Evolutionary conservation across 2,888 invertebrate genomes (phyloP).

Genomic region (Caenorhabditis sp.): DNA sequence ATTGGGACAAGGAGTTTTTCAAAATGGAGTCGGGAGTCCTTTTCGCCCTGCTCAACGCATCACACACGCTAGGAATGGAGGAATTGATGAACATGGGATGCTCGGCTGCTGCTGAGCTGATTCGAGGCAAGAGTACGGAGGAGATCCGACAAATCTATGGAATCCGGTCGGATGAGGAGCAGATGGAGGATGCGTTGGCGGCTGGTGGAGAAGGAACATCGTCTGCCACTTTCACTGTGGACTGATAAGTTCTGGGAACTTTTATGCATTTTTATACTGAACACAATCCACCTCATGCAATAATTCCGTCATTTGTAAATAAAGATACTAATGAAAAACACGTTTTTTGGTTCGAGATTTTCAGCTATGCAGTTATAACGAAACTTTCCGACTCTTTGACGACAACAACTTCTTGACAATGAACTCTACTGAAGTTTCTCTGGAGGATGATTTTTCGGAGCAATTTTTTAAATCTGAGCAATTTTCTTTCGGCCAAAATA

Average conservation of each 20-base stretch:
- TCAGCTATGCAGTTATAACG: too few species aligned
- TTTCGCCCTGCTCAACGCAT: conserved; percentile 28
- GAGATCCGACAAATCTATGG: conserved; percentile 41
- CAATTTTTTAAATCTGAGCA: too few species aligned
- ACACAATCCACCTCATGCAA: too few species aligned
- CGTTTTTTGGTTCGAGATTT: too few species aligned
- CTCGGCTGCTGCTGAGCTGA: conserved; percentile 28
- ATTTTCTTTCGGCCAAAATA: too few species aligned
- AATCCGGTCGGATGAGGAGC: conserved; percentile 19
- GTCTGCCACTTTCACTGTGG: neutral
- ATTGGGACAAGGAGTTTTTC: conserved; percentile 49
- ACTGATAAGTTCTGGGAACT: neutral
- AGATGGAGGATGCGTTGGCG: neutral
- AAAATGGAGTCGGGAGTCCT: conserved; percentile 6
- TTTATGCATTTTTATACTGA: too few species aligned
- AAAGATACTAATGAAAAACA: too few species aligned
- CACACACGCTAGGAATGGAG: conserved; percentile 23
- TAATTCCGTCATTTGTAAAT: too few species aligned
- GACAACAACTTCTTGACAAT: too few species aligned
- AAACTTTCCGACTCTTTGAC: too few species aligned
- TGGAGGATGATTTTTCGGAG: too few species aligned
- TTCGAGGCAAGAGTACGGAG: conserved; percentile 35
- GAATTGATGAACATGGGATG: conserved; percentile 46
- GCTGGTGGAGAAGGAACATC: conserved; percentile 30
- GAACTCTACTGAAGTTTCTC: too few species aligned